Evolutionary conservation across 2,113 vertebrate genomes (phyloP).

Genomic region (Tetrax tetrax): DNA sequence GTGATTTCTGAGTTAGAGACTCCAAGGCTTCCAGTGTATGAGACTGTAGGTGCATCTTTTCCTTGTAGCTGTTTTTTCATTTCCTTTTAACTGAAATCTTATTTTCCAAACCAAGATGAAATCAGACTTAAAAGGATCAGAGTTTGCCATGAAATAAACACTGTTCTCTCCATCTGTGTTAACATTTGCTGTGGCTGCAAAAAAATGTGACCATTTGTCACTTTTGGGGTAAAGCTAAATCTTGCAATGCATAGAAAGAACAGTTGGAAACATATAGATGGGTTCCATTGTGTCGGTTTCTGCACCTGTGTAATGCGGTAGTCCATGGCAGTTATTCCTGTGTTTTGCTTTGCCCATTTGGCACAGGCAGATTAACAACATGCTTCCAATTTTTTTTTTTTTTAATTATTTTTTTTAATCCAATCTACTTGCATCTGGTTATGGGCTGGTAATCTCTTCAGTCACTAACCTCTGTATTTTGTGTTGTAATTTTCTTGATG

Average conservation of each 20-base stretch:
- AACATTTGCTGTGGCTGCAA: not conserved
- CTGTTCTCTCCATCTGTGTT: not conserved
- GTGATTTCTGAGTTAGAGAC: not conserved
- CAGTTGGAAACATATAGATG: not conserved
- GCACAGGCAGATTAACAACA: not conserved
- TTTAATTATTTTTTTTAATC: not conserved
- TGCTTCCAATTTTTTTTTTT: not conserved
- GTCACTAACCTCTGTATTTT: slow-evolving; percentile 2
- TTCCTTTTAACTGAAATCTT: not conserved
- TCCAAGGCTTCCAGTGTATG: not conserved
- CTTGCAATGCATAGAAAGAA: not conserved
- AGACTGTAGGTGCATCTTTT: not conserved
- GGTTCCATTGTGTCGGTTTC: not conserved
- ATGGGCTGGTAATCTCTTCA: not conserved
- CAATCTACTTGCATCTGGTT: not conserved
- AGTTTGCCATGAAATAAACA: not conserved
- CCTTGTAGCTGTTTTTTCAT: not conserved
- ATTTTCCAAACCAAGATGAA: not conserved
- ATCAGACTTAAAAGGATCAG: not conserved
- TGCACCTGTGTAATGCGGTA: not conserved
- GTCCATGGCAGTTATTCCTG: not conserved
- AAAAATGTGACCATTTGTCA: not conserved
- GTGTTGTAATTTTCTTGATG: slow-evolving; percentile 24
- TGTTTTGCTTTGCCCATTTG: not conserved
- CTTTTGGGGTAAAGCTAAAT: not conserved